Evolutionary conservation across 2,888 invertebrate genomes (phyloP).

Genomic region (Phasia obesa): DNA sequence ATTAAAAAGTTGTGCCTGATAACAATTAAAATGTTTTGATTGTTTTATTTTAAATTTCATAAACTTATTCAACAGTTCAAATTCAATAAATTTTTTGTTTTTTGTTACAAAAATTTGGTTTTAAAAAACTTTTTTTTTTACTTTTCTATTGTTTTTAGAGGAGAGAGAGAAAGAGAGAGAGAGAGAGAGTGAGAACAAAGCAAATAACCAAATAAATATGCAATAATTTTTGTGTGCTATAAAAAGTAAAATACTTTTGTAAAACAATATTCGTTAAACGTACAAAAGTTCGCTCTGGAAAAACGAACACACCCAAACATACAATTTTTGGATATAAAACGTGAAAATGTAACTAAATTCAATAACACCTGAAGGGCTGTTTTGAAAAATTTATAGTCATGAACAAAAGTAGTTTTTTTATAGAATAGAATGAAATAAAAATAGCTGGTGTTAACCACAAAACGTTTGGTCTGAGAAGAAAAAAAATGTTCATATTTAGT

Average conservation of each 20-base stretch:
- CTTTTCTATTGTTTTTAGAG: background rate
- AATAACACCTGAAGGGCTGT: slow-evolving; percentile 39
- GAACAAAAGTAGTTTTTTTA: background rate
- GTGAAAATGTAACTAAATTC: slow-evolving; percentile 54
- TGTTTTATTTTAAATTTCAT: slow-evolving; percentile 4
- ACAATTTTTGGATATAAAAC: background rate
- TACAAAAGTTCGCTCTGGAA: slow-evolving; percentile 1
- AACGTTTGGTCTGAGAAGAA: background rate
- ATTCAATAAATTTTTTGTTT: slow-evolving; percentile 16
- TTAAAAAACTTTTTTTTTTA: slow-evolving; percentile 4
- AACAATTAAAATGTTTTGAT: slow-evolving; percentile 34
- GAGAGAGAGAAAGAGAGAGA: no score
- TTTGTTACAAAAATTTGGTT: background rate
- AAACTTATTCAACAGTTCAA: slow-evolving; percentile 20
- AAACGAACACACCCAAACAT: background rate
- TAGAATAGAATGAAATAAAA: background rate
- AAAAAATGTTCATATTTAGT: background rate
- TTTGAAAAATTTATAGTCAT: background rate
- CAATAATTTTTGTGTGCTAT: slow-evolving; percentile 38
- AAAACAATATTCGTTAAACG: slow-evolving; percentile 20
- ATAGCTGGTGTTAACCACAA: background rate
- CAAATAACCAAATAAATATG: slow-evolving; percentile 46
- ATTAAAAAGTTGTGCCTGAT: slow-evolving; percentile 3
- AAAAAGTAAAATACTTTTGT: slow-evolving; percentile 15
- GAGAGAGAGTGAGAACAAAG: background rate